These are phyloP conservation scores for Tetramorium bicarinatum DNA, from an alignment of 2,888 invertebrate genomes.

Conservation along the genomic window DNA sequence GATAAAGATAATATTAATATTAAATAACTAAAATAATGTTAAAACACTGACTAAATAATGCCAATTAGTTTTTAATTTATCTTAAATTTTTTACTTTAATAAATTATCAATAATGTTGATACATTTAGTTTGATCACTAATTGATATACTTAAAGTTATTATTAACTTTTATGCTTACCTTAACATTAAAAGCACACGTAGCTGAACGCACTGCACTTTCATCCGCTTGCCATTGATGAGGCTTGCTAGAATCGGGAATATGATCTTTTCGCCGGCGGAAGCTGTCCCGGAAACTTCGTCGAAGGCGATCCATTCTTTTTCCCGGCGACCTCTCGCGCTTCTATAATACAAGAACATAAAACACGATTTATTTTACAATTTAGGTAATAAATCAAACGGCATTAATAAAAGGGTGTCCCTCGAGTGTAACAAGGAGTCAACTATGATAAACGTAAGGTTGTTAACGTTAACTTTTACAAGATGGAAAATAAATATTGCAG, in stretches of 20 bases:
- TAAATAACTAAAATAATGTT: background rate
- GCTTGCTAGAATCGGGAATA: constrained; percentile 97
- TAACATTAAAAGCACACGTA: constrained; percentile 98
- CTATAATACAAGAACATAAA: constrained; percentile 81
- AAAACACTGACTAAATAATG: background rate
- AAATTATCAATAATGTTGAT: background rate
- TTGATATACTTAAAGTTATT: background rate
- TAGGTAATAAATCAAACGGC: background rate
- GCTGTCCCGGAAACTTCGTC: constrained; percentile 96
- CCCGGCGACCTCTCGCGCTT: constrained; percentile 91
- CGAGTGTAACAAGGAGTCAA: background rate
- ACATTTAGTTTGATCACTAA: background rate
- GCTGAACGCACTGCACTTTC: constrained; percentile 98
- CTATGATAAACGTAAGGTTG: background rate
- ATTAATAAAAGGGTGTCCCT: constrained; percentile 18
- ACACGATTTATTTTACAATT: constrained; percentile 34
- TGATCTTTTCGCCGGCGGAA: constrained; percentile 96
- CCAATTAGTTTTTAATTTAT: background rate
- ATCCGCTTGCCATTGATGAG: constrained; percentile 99
- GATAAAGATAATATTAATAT: background rate
- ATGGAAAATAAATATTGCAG: background rate
- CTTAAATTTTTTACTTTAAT: background rate
- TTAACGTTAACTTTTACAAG: background rate
- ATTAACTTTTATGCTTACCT: constrained; percentile 87
- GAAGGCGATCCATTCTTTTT: constrained; percentile 94